Conservation (phyloP, 2,888 invertebrate species). For the Ochropleura plecta region DNA sequence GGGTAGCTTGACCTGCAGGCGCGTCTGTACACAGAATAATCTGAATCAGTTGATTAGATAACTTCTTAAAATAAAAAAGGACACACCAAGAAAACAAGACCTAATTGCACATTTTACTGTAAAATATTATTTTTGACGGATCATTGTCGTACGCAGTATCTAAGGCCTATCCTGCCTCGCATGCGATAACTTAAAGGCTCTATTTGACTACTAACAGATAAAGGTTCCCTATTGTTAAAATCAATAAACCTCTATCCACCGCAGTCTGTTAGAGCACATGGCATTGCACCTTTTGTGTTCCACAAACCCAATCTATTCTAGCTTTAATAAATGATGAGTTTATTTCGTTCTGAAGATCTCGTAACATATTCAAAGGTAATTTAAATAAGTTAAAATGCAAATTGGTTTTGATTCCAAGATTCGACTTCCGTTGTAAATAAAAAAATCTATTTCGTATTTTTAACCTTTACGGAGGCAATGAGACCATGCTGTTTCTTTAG, state of each 20-base stretch:
- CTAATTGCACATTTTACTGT: not conserved
- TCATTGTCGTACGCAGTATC: not conserved
- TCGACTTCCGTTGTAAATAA: slow-evolving; percentile 18
- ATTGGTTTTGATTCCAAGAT: slow-evolving; percentile 14
- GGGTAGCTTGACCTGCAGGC: no score
- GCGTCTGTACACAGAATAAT: not conserved
- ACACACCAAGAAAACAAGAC: not conserved
- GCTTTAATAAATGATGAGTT: slow-evolving; percentile 1
- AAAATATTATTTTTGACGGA: not conserved
- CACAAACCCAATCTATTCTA: not conserved
- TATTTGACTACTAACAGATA: not conserved
- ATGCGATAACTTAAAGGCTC: not conserved
- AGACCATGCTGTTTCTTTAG: not conserved
- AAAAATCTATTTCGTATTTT: slow-evolving; percentile 15
- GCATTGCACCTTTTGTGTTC: not conserved
- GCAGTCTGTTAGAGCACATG: not conserved
- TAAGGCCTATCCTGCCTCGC: not conserved
- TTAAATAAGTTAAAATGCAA: slow-evolving; percentile 16
- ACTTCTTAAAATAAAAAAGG: not conserved
- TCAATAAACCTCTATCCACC: not conserved
- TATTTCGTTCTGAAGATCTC: not conserved
- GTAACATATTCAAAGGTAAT: not conserved
- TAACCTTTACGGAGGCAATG: not conserved
- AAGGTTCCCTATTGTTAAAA: not conserved
- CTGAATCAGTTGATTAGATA: not conserved